phyloP scores from a whole-genome alignment of 1,140 invertebrate genomes.

The Bombus impatiens region DNA sequence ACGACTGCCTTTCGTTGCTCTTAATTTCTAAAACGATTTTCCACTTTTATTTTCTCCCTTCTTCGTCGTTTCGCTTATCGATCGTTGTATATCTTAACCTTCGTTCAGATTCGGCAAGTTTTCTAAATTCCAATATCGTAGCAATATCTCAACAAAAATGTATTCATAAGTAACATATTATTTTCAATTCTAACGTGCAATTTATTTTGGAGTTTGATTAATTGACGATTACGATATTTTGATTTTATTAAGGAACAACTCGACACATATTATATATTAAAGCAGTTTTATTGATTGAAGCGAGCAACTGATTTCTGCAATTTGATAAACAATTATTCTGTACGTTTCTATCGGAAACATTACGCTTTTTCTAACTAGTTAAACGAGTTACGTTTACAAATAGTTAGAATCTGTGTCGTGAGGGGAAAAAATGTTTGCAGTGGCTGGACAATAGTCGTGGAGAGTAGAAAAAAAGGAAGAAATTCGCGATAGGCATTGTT shows the following conservation, averaged over 20 bases:
- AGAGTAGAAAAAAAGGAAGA: not conserved
- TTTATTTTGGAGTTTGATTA: too few relatives aligned
- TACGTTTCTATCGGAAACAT: not conserved
- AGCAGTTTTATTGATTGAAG: too few relatives aligned
- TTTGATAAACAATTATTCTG: not conserved
- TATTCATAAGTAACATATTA: too few relatives aligned
- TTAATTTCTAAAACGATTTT: constrained; percentile 40
- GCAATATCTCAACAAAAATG: too few relatives aligned
- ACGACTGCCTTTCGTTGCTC: constrained; percentile 33
- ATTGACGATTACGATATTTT: too few relatives aligned
- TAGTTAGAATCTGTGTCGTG: not conserved
- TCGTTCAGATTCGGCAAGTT: not conserved
- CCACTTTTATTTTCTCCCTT: constrained; percentile 24
- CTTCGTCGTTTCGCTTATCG: constrained; percentile 42
- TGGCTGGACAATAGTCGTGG: constrained; percentile 16
- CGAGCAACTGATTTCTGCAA: too few relatives aligned
- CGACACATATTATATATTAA: too few relatives aligned
- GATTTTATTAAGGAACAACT: too few relatives aligned
- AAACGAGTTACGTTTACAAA: constrained; percentile 8
- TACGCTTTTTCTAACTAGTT: constrained; percentile 2
- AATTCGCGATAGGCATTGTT: constrained; percentile 47
- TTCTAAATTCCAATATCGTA: not conserved
- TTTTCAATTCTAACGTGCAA: too few relatives aligned
- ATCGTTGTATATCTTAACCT: constrained; percentile 5
- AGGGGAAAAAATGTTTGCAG: not conserved